Evolutionary conservation across 2,113 vertebrate genomes (phyloP), one percentile per base, ranked within the genome.

Genomic region (Crypturellus undulatus): DNA sequence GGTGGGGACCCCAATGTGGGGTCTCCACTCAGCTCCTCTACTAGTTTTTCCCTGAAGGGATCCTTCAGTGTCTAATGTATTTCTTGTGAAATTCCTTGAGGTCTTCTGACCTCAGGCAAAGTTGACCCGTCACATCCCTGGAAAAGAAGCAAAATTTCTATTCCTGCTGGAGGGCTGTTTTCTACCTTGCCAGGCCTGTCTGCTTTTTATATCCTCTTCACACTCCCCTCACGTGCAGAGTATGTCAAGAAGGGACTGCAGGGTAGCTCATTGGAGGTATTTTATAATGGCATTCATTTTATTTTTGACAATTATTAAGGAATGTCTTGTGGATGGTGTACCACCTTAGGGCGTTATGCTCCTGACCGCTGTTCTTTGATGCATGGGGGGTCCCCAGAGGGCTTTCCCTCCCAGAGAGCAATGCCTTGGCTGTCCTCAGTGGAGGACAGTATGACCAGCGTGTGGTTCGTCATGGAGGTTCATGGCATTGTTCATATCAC

Each of bases 31-130:
- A 32, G 10, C 32, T 76, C 42, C 4, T 59, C 63, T 36, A 19
- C 30, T 65, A 32, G 59, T 21, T 71, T 19, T 60, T 58, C 22
- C 38, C 47, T 87, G 60, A 64, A 54, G 1, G 65, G 30, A 42
- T 68, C 42, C n/a, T 47, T 49, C 70, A 34, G 7, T 0, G 3
- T 1, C 1, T 5, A 25, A 20, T 1, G 6, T 36, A 9, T 40
- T 28, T 60, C 38, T 26, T 65, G 54, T 65, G 26, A 38, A 49
- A 49, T 22, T 49, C 11, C 49, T 49, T 49, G 21, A 47, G 49
- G 49, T 60, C 34, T 30, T 65, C 49, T 69, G 24, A 38, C 59
- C 65, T 52, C 43, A n/a, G 60, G 10, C 28, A 87, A 22, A 63
- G 52, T 14, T 16, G 28, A 7, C 45, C 26, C 9, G 24, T 84